Evolutionary conservation across 2,113 vertebrate species (phyloP).

Genomic region (Puma concolor): DNA sequence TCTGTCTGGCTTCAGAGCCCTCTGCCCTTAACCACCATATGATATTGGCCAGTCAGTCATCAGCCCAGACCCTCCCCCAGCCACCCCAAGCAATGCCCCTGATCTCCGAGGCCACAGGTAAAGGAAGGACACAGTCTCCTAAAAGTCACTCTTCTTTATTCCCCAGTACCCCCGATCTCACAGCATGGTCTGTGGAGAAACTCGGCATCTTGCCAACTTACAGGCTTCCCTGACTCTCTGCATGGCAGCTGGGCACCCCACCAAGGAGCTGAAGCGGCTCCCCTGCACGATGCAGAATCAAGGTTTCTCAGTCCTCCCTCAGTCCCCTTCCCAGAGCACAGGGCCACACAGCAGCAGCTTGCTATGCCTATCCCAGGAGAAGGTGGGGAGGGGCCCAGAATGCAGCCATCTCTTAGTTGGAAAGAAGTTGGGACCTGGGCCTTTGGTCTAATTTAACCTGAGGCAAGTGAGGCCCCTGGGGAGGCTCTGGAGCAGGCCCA

Average conservation of each 20-base stretch:
- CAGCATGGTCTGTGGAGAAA: neutral
- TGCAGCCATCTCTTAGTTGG: neutral
- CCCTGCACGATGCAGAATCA: too few species aligned
- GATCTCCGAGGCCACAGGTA: neutral
- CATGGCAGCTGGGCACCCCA: neutral
- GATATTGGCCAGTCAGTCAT: rapidly evolving
- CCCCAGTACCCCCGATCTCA: neutral
- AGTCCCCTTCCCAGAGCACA: neutral
- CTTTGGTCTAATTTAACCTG: neutral
- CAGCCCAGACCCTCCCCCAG: neutral
- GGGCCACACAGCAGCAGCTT: neutral
- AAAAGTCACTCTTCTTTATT: slow-evolving; percentile 18
- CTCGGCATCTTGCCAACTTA: neutral
- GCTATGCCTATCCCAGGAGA: neutral
- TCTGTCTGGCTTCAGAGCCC: neutral
- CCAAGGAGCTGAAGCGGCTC: neutral
- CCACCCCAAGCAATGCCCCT: neutral
- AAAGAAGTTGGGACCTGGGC: neutral
- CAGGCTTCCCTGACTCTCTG: neutral
- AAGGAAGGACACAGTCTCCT: neutral
- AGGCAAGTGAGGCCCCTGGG: neutral
- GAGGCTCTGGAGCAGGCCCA: neutral
- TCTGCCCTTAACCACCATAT: neutral
- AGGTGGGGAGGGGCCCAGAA: neutral
- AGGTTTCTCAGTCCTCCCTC: neutral